phyloP scores from a whole-genome alignment of 1,140 invertebrate species.

The Aphelenchoides avenae region DNA sequence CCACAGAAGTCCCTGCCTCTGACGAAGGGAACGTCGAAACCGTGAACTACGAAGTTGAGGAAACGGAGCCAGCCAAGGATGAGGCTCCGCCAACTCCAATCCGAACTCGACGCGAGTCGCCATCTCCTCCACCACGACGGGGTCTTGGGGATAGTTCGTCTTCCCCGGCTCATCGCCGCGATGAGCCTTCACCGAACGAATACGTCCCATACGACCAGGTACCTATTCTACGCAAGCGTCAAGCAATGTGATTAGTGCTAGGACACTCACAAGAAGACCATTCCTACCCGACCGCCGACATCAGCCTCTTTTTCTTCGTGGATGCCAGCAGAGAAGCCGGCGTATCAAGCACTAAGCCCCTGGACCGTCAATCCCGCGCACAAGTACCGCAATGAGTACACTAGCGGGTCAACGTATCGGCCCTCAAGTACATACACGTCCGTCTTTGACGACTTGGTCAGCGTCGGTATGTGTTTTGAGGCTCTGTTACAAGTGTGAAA shows the following conservation, averaged over 20 bases:
- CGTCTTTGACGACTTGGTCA: slow-evolving; percentile 55
- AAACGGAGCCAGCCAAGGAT: slow-evolving; percentile 11
- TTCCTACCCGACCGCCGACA: slow-evolving; percentile 52
- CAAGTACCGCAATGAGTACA: slow-evolving; percentile 57
- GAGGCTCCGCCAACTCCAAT: slow-evolving; percentile 18
- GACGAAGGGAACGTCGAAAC: slow-evolving; percentile 28
- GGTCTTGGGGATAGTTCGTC: too few relatives aligned
- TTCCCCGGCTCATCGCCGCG: too few relatives aligned
- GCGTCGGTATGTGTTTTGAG: slow-evolving; percentile 29
- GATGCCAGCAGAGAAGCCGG: slow-evolving; percentile 47
- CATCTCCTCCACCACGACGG: slow-evolving; percentile 43
- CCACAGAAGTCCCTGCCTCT: slow-evolving; percentile 1
- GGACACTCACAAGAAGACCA: slow-evolving; percentile 42
- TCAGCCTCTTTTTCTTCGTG: slow-evolving; percentile 53
- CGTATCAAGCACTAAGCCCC: slow-evolving; percentile 53
- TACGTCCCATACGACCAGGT: slow-evolving; percentile 56
- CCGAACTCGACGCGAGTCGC: slow-evolving; percentile 34
- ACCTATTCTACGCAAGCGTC: background rate
- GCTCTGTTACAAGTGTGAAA: too few relatives aligned
- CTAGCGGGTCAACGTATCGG: slow-evolving; percentile 25
- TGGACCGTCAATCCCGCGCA: slow-evolving; percentile 45
- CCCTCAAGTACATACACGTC: slow-evolving; percentile 50
- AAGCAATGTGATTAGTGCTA: background rate
- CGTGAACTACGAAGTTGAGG: slow-evolving; percentile 3
- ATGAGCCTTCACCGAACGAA: too few relatives aligned